Evolutionary conservation across 2,888 invertebrate species (phyloP), one percentile per base, ranked within the genome.

Genomic region (Neuroscelio doddi): DNA sequence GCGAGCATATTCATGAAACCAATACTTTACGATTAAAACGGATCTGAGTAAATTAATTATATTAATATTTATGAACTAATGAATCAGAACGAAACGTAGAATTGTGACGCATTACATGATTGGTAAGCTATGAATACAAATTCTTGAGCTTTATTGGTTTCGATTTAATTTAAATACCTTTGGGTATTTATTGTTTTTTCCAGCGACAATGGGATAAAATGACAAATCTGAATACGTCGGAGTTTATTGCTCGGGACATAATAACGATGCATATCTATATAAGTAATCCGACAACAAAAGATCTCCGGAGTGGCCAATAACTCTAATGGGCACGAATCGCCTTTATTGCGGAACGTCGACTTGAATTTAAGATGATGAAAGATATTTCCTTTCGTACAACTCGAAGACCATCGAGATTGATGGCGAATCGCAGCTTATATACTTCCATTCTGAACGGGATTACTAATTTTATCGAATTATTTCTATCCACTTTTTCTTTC

Each of bases 331-430:
- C 34, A 29, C 27, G 15, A 52, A 45, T 49, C 45, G 56, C 47
- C 45, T 66, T 57, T 53, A 66, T 53, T 53, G 50, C 41, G 26
- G 8, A 49, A 49, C 41, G 32, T n/a, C 32, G 32, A 10, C 27
- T 46, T 27, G 30, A 17, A 16, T 46, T 46, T 29, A 24, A 27
- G 44, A 44, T n/a, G 44, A 29, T 17, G 46, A 30, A 51, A 51
- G 51, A 53, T 36, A 51, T 59, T 50, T 59, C 50, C 51, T 57
- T 52, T n/a, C n/a, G n/a, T n/a, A n/a, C n/a, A n/a, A n/a, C 30
- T 58, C 26, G 27, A 39, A 27, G 10, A 38, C 4, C 53, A 52
- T 57, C 44, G 58, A 58, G 39, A 50, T 53, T 53, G 53, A 53
- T 58, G 16, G 10, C 53, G 17, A 53, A 53, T 57, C 46, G 3